Percentiles rank a stretch among this genome's conserved stretches.
Conservation (phyloP, 2,113 vertebrate species). For the Chascanopsetta lugubris region DNA sequence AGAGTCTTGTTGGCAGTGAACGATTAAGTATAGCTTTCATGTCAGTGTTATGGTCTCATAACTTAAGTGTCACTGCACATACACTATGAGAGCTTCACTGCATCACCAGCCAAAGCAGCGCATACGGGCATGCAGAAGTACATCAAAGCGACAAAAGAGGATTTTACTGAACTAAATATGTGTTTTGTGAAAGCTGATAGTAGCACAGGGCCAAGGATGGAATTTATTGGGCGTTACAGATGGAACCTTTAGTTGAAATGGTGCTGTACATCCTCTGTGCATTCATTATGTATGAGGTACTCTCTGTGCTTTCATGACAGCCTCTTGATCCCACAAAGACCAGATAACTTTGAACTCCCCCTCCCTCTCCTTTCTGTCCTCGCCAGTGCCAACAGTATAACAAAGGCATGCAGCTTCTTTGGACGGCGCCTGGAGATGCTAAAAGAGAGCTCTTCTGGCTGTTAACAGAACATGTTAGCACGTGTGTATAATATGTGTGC, state of each 20-base stretch:
- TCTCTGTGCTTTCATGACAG: conserved; percentile 54
- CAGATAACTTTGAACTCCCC: conserved; percentile 62
- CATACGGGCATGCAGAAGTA: neutral
- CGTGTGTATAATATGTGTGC: conserved; percentile 60
- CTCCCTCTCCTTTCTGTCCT: conserved; percentile 32
- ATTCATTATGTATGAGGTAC: conserved; percentile 67
- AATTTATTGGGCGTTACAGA: conserved; percentile 29
- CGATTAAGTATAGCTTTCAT: neutral
- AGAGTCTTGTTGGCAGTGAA: neutral
- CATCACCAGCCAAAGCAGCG: neutral
- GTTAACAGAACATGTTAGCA: conserved; percentile 55
- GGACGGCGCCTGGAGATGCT: conserved; percentile 3
- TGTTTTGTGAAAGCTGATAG: conserved; percentile 7
- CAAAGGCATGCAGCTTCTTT: conserved; percentile 41
- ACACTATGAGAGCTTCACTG: neutral
- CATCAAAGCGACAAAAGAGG: neutral
- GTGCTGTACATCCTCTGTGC: conserved; percentile 45
- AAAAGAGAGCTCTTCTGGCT: conserved; percentile 33
- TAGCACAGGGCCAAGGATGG: conserved; percentile 20
- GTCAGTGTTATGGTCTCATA: neutral
- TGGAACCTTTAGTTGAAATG: conserved; percentile 37
- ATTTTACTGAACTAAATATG: neutral
- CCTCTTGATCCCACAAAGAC: conserved; percentile 54
- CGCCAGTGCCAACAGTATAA: conserved; percentile 36
- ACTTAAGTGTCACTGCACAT: neutral